phyloP scores from a whole-genome alignment of 2,113 vertebrate genomes.

The Conger conger region DNA sequence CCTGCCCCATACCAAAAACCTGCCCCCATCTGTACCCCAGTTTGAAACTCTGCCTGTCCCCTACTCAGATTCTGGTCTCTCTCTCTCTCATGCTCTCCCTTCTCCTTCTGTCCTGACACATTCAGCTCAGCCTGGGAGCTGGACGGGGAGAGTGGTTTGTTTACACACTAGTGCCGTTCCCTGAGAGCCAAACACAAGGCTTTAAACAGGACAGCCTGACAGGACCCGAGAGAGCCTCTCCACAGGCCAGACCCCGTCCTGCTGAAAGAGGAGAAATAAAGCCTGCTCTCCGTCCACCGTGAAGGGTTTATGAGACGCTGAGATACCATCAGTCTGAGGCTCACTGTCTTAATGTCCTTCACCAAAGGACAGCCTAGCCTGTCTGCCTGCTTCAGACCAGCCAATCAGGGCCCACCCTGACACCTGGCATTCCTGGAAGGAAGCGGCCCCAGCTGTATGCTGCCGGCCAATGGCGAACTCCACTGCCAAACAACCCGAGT shows the following conservation, averaged over 20 bases:
- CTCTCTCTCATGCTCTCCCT: conserved; percentile 45
- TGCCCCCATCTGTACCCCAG: too few relatives aligned
- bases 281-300: not conserved
- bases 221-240: too few relatives aligned
- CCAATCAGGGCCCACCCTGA: not conserved
- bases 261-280: not conserved
- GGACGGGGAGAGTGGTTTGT: conserved; percentile 44
- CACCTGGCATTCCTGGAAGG: not conserved
- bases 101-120: conserved; percentile 41
- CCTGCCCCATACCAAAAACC: conserved; percentile 57
- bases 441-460: too few relatives aligned
- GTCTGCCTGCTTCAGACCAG: not conserved
- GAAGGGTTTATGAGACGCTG: not conserved
- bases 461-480: not conserved
- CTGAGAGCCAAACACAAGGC: conserved; percentile 46
- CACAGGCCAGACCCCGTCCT: not conserved
- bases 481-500: not conserved
- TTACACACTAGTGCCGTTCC: conserved; percentile 44
- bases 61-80: too few relatives aligned
- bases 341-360: not conserved
- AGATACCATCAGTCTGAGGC: not conserved
- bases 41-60: conserved; percentile 58
- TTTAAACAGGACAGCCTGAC: conserved; percentile 31
- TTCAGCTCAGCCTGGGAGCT: conserved; percentile 24
- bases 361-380: not conserved